Evolutionary conservation across 2,888 invertebrate genomes (phyloP).

Genomic region (Brenthis daphne): DNA sequence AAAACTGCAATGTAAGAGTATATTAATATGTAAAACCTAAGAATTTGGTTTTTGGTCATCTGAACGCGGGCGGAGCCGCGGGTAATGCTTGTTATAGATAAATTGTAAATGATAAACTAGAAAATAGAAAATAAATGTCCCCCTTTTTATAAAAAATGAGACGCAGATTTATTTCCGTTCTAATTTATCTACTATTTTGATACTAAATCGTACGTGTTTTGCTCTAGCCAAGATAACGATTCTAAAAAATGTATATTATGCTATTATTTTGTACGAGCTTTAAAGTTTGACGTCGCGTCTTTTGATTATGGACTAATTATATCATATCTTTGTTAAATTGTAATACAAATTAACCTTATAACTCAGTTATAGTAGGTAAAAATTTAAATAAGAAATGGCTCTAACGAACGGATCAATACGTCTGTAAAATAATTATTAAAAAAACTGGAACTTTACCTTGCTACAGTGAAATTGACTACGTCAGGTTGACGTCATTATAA

Average conservation of each 20-base stretch:
- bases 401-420: not conserved
- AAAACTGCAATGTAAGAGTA: too few species aligned
- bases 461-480: slow-evolving; percentile 47
- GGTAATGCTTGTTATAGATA: too few species aligned
- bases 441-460: slow-evolving; percentile 34
- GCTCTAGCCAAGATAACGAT: slow-evolving; percentile 42
- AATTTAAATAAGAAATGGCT: too few species aligned
- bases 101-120: too few species aligned
- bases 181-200: slow-evolving; percentile 1
- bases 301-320: slow-evolving; percentile 29
- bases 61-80: too few species aligned
- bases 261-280: slow-evolving; percentile 46
- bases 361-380: too few species aligned
- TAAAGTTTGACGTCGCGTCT: slow-evolving; percentile 44
- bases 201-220: slow-evolving; percentile 34
- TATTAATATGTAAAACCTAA: too few species aligned
- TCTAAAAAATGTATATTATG: slow-evolving; percentile 47
- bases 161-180: not conserved
- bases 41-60: too few species aligned
- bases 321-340: slow-evolving; percentile 11
- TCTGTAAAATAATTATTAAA: slow-evolving; percentile 27
- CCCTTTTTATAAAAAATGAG: not conserved
- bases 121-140: too few species aligned
- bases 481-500: slow-evolving; percentile 56
- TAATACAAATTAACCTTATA: too few species aligned